Evolutionary conservation across 1,140 invertebrate species (phyloP), one percentile per base, ranked within the genome.

Genomic region (Lucilia sericata): DNA sequence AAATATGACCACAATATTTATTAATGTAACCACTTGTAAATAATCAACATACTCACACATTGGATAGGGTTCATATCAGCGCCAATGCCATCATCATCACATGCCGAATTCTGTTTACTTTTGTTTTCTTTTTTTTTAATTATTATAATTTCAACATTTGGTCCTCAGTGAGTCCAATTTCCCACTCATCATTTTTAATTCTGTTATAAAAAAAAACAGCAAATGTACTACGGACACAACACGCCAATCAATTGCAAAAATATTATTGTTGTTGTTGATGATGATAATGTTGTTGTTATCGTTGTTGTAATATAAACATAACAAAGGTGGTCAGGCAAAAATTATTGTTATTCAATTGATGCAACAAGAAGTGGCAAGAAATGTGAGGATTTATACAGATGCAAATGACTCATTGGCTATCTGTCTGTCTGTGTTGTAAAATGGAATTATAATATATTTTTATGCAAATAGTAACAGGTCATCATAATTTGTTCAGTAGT

Each of bases 21-120:
- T 55, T 55, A 55, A 55, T 55, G 51, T 55, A 55, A 55, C 51
- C 51, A 55, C 51, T 55, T 55, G 51, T 55, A 55, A 55, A 55
- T 55, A 55, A 55, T 55, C 51, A 55, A 55, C 51, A 55, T 55
- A 55, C 51, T n/a, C 42, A 42, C n/a, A n/a, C n/a, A n/a, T n/a
- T n/a, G n/a, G 25, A 42, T 2, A 42, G 42, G 5, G 42, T 42
- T 42, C 42, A 42, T 42, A 8, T 5, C 42, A 30, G 1, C 25
- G 25, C 25, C 25, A 30, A 30, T 30, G 25, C 25, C 25, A 49
- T 12, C 49, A 30, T 30, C 25, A 55, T 55, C 17, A 55, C 17
- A 55, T 55, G 2, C 10, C 5, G 42, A 42, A 42, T 10, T 55
- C 51, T 55, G 7, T 55, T 17, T 55, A 55, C 17, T 13, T 55